A percentile compares a stretch with the other conserved stretches of the same genome.
These are phyloP conservation scores for Bradypodion pumilum DNA, from an alignment of 2,797 vertebrate genomes.

Conservation along the genomic window DNA sequence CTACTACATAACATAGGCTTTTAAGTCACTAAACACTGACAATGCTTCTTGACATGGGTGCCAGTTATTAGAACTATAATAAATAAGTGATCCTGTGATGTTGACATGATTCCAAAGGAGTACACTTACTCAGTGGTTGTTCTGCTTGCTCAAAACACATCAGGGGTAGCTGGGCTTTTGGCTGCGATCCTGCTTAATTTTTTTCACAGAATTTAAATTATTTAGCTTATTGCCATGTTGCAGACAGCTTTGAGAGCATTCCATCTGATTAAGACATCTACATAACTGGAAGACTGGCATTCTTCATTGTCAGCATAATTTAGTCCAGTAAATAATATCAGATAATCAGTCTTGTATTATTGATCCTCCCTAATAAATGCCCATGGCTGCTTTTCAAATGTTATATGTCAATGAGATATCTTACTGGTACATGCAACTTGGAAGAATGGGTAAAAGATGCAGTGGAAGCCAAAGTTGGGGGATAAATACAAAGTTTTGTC, in stretches of 20 bases:
- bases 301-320: not conserved
- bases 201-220: not conserved
- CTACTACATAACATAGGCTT: not conserved
- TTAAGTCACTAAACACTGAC: not conserved
- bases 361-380: not conserved
- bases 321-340: conserved; percentile 4
- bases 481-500: conserved; percentile 16
- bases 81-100: not conserved
- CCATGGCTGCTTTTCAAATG: not conserved
- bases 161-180: not conserved
- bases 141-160: not conserved
- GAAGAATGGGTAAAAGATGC: not conserved
- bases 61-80: not conserved
- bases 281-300: not conserved
- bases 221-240: not conserved
- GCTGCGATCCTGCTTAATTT: not conserved
- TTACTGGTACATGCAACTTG: not conserved
- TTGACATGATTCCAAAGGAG: not conserved
- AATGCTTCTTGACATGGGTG: not conserved
- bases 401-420: not conserved
- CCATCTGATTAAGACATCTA: not conserved
- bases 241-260: not conserved
- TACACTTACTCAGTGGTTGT: not conserved
- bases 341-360: not conserved
- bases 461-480: not conserved